Evolutionary conservation across 2,888 invertebrate species (phyloP).

Genomic region (Archips xylosteana): DNA sequence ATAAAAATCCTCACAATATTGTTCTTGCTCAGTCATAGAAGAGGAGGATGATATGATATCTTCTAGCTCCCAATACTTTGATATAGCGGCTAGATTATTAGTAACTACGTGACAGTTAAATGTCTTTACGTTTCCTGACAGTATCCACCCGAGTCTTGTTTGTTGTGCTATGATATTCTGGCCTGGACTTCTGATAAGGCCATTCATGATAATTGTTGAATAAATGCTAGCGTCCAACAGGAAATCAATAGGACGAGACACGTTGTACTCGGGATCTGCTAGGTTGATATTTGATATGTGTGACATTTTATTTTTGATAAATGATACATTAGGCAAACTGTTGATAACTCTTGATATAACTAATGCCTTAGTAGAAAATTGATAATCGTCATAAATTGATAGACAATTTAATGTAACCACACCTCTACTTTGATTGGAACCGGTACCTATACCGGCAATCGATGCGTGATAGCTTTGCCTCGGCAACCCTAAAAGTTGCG

Average conservation of each 20-base stretch:
- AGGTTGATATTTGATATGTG: not conserved
- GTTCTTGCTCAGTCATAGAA: not conserved
- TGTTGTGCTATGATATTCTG: not conserved
- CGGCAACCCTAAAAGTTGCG: conserved; percentile 33
- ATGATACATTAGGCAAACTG: not conserved
- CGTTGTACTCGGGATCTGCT: no score
- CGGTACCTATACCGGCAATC: conserved; percentile 31
- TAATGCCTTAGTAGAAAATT: not conserved
- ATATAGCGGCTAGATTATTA: conserved; percentile 1
- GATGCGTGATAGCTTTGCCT: conserved; percentile 27
- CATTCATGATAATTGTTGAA: no score
- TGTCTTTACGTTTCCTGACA: conserved; percentile 18
- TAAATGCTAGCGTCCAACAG: no score
- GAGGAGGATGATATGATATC: not conserved
- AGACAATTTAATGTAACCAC: conserved; percentile 3
- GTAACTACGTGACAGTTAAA: conserved; percentile 21
- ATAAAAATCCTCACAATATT: no score
- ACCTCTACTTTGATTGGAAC: conserved; percentile 10
- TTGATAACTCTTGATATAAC: not conserved
- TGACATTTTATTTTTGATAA: not conserved
- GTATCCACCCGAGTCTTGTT: conserved; percentile 21
- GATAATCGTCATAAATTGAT: not conserved
- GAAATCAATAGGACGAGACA: no score
- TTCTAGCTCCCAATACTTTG: not conserved
- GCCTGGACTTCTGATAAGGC: no score